These are phyloP conservation scores for Mycetomoellerius zeteki DNA, from an alignment of 1,140 invertebrate species.

Conservation along the genomic window DNA sequence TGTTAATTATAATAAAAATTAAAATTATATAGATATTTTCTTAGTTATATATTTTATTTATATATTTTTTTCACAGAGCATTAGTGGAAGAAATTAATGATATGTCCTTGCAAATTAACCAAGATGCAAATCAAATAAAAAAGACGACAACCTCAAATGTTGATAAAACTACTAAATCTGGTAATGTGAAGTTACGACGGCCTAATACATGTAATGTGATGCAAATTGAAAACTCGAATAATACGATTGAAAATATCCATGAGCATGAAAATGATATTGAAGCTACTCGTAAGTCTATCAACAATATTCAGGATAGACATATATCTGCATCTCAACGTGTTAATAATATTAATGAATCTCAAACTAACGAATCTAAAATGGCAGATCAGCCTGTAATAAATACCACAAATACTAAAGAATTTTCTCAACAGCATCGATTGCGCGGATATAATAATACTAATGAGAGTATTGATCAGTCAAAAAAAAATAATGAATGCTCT, in stretches of 20 bases:
- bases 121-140: not conserved
- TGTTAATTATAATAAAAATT: not conserved
- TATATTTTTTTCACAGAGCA: not conserved
- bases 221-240: not conserved
- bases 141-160: not conserved
- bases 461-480: not conserved
- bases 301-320: not conserved
- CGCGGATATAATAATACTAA: not conserved
- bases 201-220: not conserved
- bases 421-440: not conserved
- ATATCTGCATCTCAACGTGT: not conserved
- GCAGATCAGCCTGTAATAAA: not conserved
- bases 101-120: not conserved
- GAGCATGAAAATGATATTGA: slow-evolving; percentile 4
- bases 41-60: not conserved
- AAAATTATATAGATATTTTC: too few relatives aligned
- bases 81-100: slow-evolving; percentile 12
- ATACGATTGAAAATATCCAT: not conserved
- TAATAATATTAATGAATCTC: not conserved
- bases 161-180: not conserved
- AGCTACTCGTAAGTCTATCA: not conserved
- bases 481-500: not conserved
- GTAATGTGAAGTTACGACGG: not conserved
- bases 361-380: not conserved
- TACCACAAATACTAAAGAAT: not conserved